phyloP scores from a whole-genome alignment of 2,797 vertebrate genomes.

The Lithobates pipiens region DNA sequence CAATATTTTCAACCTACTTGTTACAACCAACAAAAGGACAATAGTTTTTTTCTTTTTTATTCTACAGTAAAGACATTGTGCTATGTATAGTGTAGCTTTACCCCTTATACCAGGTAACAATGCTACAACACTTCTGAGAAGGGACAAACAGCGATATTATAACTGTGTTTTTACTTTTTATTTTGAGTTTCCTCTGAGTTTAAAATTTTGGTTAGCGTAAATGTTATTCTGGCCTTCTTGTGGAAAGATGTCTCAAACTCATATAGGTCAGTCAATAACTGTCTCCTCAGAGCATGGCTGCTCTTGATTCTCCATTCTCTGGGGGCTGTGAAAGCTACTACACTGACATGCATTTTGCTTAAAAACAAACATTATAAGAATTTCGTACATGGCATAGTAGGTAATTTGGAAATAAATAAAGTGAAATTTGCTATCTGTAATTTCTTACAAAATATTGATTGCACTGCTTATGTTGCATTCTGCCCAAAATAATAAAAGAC shows the following conservation, averaged over 20 bases:
- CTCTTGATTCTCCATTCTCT: conserved; percentile 35
- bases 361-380: conserved; percentile 37
- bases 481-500: not conserved
- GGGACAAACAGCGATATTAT: too few relatives aligned
- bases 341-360: conserved; percentile 11
- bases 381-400: not conserved
- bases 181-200: not conserved
- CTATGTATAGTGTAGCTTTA: too few relatives aligned
- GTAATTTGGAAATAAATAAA: too few relatives aligned
- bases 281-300: conserved; percentile 11
- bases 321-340: conserved; percentile 13
- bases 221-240: conserved; percentile 1
- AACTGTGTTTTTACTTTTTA: too few relatives aligned
- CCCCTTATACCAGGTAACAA: too few relatives aligned
- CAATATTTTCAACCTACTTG: too few relatives aligned
- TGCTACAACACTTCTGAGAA: too few relatives aligned
- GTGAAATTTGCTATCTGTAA: too few relatives aligned
- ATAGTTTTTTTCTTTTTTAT: too few relatives aligned
- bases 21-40: too few relatives aligned
- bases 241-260: conserved; percentile 24
- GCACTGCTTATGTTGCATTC: not conserved
- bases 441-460: too few relatives aligned
- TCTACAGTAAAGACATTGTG: too few relatives aligned
- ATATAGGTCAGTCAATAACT: conserved; percentile 47
- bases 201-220: conserved; percentile 12